Evolutionary conservation across 2,888 invertebrate species (phyloP).

Genomic region (Cataglyphis cursor): DNA sequence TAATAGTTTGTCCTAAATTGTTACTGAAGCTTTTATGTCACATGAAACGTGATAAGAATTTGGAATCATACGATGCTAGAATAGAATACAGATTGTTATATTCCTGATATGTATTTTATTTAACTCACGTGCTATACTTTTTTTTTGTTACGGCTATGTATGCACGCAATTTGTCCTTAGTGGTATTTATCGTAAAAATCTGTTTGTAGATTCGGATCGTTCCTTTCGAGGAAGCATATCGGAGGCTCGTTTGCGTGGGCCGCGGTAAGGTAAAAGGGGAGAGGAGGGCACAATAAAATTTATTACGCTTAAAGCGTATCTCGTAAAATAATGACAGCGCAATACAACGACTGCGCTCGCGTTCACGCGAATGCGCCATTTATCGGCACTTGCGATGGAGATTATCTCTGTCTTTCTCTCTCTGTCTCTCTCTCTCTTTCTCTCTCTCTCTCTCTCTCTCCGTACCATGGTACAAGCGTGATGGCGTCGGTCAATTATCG

Average conservation of each 20-base stretch:
- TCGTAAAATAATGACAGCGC: conserved; percentile 77
- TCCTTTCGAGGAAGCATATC: conserved; percentile 52
- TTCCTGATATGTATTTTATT: not conserved
- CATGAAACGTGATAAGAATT: not conserved
- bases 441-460: conserved; percentile 51
- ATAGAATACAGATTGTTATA: not conserved
- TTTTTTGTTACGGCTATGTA: not conserved
- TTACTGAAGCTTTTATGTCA: not conserved
- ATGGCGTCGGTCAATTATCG: conserved; percentile 78
- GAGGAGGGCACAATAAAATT: conserved; percentile 72
- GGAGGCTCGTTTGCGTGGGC: conserved; percentile 44
- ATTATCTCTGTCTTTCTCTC: conserved; percentile 61
- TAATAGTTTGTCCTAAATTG: not conserved
- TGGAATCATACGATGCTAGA: not conserved
- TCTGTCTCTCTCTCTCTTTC: not conserved
- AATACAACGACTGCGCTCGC: conserved; percentile 69
- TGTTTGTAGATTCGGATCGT: conserved; percentile 64
- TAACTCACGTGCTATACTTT: not conserved
- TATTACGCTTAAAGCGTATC: conserved; percentile 75
- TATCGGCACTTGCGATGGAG: conserved; percentile 77
- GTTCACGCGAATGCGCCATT: conserved; percentile 78
- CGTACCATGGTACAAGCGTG: conserved; percentile 73
- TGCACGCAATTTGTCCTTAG: conserved; percentile 66
- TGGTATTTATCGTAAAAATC: conserved; percentile 63
- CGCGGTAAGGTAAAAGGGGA: conserved; percentile 25